Conservation (phyloP, 1,140 invertebrate species). For the Gonatopus flavifemur region DNA sequence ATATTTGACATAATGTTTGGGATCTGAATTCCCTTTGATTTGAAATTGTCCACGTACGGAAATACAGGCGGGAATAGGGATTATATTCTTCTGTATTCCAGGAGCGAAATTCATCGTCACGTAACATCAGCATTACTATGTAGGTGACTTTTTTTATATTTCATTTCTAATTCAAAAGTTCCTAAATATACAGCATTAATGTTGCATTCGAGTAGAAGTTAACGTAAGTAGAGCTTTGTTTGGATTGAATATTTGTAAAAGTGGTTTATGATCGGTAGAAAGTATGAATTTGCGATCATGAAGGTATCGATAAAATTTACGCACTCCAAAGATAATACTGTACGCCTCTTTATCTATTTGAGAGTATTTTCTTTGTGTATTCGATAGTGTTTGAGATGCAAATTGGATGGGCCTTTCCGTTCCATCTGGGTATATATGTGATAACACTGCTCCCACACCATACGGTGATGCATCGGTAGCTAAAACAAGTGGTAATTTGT, state of each 20-base stretch:
- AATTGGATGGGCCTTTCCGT: slow-evolving; percentile 53
- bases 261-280: slow-evolving; percentile 57
- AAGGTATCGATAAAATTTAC: slow-evolving; percentile 60
- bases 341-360: slow-evolving; percentile 61
- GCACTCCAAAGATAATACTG: slow-evolving; percentile 56
- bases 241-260: slow-evolving; percentile 49
- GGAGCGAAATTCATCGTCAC: too few species aligned
- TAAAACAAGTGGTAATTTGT: slow-evolving; percentile 57
- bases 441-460: slow-evolving; percentile 54
- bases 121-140: slow-evolving; percentile 9
- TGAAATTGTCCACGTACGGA: too few species aligned
- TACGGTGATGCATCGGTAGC: slow-evolving; percentile 46
- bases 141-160: slow-evolving; percentile 4
- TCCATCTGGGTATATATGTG: slow-evolving; percentile 42
- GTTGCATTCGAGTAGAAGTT: slow-evolving; percentile 5
- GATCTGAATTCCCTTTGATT: too few species aligned
- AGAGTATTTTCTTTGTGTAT: slow-evolving; percentile 56
- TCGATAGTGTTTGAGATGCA: slow-evolving; percentile 53
- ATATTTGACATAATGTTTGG: too few species aligned
- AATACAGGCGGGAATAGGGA: too few species aligned
- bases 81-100: too few species aligned
- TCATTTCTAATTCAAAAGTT: background rate
- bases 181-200: slow-evolving; percentile 9
- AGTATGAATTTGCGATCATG: slow-evolving; percentile 53
- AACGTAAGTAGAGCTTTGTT: slow-evolving; percentile 27